Evolutionary conservation across 2,797 vertebrate species (phyloP).

Genomic region (Sebastes minor): DNA sequence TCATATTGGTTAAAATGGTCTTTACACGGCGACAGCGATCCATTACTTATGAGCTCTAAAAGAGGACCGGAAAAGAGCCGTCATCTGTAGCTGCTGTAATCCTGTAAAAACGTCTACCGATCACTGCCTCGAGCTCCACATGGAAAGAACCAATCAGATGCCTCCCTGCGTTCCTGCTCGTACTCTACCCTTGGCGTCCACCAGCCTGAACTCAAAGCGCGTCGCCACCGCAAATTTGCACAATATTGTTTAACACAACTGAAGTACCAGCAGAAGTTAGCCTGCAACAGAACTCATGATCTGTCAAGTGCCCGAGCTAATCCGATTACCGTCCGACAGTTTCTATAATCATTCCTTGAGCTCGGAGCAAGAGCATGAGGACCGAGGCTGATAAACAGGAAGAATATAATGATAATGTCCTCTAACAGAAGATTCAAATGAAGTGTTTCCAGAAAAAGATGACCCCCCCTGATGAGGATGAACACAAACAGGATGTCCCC

Average conservation of each 20-base stretch:
- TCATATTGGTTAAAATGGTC: too few relatives aligned
- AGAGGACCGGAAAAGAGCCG: too few relatives aligned
- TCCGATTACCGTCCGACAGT: constrained; percentile 64
- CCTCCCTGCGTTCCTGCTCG: too few relatives aligned
- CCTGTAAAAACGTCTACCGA: too few relatives aligned
- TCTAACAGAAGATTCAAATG: constrained; percentile 56
- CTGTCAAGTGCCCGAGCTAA: constrained; percentile 62
- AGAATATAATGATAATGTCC: constrained; percentile 60
- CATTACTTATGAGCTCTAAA: too few relatives aligned
- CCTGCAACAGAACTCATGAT: constrained; percentile 67
- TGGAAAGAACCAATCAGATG: too few relatives aligned
- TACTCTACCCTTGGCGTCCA: too few relatives aligned
- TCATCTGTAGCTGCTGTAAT: too few relatives aligned
- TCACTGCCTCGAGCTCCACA: too few relatives aligned
- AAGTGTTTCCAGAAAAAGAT: constrained; percentile 46
- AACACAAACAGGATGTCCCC: constrained; percentile 59
- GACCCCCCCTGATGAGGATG: constrained; percentile 38
- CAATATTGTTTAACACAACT: neutral
- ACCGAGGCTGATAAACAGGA: constrained; percentile 70
- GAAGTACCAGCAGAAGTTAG: neutral
- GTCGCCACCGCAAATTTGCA: neutral
- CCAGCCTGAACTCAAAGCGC: neutral
- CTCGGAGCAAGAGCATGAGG: constrained; percentile 35
- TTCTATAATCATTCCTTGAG: constrained; percentile 46
- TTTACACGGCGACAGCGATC: too few relatives aligned